phyloP scores from a whole-genome alignment of 2,888 invertebrate species.

The Creontiades dilutus region DNA sequence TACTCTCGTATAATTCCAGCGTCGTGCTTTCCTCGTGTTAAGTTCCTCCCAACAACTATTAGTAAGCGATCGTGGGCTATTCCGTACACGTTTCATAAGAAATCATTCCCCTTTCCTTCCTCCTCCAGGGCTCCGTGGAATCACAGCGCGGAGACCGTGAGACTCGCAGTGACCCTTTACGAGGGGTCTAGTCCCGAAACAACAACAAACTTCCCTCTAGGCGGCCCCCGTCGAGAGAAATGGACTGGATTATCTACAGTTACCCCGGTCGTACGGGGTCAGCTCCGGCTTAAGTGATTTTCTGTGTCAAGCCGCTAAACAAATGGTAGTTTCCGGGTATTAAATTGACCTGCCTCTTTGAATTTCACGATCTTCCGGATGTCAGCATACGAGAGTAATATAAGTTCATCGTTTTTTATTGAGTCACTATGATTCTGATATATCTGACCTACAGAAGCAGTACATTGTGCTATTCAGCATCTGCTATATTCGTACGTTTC shows the following conservation, averaged over 20 bases:
- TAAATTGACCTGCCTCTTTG: background rate
- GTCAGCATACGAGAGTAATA: no score
- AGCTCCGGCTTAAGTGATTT: slow-evolving; percentile 26
- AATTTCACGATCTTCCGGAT: background rate
- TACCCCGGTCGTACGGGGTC: background rate
- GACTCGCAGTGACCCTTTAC: background rate
- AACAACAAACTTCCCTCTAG: slow-evolving; percentile 19
- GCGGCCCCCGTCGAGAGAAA: background rate
- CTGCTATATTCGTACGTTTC: no score
- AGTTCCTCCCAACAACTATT: background rate
- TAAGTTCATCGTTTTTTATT: no score
- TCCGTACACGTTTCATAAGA: background rate
- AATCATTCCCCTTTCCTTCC: background rate
- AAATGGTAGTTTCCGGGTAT: background rate
- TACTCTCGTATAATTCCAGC: no score
- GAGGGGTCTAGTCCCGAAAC: background rate
- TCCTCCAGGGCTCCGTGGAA: background rate
- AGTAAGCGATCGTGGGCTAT: background rate
- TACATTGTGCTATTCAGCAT: no score
- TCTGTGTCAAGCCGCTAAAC: slow-evolving; percentile 4
- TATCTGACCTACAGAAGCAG: no score
- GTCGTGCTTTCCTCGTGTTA: no score
- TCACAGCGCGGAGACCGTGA: background rate
- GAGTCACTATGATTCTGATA: no score
- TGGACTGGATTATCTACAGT: background rate